Percentiles rank a stretch among this genome's conserved stretches.
phyloP scores from a whole-genome alignment of 2,113 vertebrate species.

The Aldabrachelys gigantea region DNA sequence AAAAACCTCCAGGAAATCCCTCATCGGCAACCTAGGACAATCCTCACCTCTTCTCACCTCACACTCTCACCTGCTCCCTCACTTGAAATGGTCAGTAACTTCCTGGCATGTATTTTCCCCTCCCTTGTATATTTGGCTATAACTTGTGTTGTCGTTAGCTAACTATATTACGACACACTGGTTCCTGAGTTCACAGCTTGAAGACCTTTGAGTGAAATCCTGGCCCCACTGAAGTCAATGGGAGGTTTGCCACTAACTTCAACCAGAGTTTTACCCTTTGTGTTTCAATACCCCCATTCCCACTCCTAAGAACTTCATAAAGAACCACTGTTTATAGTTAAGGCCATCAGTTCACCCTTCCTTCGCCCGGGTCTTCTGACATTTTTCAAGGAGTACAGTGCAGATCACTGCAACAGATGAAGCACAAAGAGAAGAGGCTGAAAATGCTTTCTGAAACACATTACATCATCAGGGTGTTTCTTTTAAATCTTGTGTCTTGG shows the following conservation, averaged over 20 bases:
- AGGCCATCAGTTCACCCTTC: neutral
- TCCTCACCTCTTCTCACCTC: neutral
- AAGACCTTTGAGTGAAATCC: neutral
- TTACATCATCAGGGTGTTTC: neutral
- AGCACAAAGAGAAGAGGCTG: neutral
- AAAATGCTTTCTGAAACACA: slow-evolving; percentile 21
- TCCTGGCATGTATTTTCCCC: slow-evolving; percentile 42
- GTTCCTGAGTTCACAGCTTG: neutral
- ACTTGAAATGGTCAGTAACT: slow-evolving; percentile 47
- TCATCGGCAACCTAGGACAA: neutral
- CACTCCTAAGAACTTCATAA: neutral
- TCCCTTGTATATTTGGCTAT: neutral
- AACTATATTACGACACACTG: neutral
- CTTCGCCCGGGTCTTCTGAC: neutral
- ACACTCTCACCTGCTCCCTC: neutral
- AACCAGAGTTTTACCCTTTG: neutral
- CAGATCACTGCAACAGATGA: neutral
- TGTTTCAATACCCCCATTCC: neutral
- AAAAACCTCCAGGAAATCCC: slow-evolving; percentile 61
- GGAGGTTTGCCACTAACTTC: fast-evolving
- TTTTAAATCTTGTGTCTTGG: neutral
- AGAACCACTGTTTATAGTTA: neutral
- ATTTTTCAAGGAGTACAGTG: neutral
- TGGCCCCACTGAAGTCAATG: neutral
- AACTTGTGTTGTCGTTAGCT: slow-evolving; percentile 28